phyloP scores from a whole-genome alignment of 2,888 invertebrate species.

The Ophonus ardosiacus region DNA sequence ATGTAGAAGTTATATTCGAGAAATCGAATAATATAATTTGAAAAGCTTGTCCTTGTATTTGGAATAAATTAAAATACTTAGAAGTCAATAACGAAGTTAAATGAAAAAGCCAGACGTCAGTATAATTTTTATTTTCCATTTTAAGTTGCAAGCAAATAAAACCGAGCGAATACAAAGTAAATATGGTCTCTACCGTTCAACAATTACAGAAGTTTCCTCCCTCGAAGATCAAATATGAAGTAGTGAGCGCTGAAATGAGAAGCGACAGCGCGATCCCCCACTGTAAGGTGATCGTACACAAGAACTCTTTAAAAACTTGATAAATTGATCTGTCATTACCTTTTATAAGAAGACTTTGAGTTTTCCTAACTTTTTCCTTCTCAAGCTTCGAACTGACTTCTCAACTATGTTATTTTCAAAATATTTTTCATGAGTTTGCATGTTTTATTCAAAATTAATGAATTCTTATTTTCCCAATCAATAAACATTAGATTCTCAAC shows the following conservation, averaged over 20 bases:
- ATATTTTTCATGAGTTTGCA: conserved; percentile 23
- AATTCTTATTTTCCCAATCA: not conserved
- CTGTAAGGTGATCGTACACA: conserved; percentile 29
- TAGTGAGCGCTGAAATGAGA: conserved; percentile 36
- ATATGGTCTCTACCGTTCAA: conserved; percentile 20
- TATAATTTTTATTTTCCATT: conserved; percentile 39
- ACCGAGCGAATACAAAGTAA: conserved; percentile 31
- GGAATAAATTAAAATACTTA: conserved; percentile 9
- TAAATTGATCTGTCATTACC: conserved; percentile 54
- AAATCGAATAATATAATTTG: not conserved
- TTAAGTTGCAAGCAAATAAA: conserved; percentile 29
- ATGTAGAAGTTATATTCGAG: not conserved
- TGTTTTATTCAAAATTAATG: conserved; percentile 19
- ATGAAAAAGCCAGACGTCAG: not conserved
- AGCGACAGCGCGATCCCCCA: conserved; percentile 13
- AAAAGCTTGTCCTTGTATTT: not conserved
- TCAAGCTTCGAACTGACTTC: not conserved
- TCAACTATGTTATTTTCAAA: conserved; percentile 8
- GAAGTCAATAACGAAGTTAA: conserved; percentile 28
- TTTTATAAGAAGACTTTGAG: conserved; percentile 27
- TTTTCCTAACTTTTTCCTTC: not conserved
- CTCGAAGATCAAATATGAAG: conserved; percentile 51
- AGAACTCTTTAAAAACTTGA: conserved; percentile 36
- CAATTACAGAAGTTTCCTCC: conserved; percentile 52
- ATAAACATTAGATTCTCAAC: not conserved